phyloP scores from a whole-genome alignment of 2,113 vertebrate genomes.

The Rhegmatorhina hoffmannsi region DNA sequence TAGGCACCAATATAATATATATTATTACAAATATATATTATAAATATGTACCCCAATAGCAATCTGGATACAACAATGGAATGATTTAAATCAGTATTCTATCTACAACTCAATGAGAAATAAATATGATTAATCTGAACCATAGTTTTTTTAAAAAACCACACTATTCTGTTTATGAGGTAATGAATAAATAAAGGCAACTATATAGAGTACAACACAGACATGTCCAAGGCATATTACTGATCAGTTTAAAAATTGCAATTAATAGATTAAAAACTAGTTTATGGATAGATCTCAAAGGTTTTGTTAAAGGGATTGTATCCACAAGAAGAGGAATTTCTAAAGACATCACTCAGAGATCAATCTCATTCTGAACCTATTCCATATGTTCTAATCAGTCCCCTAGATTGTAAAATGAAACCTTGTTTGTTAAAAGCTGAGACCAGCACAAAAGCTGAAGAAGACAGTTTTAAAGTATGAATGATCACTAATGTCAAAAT shows the following conservation, averaged over 20 bases:
- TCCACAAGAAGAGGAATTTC: neutral
- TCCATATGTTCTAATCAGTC: neutral
- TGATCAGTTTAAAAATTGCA: neutral
- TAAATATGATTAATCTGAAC: neutral
- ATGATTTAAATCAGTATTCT: neutral
- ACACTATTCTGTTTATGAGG: neutral
- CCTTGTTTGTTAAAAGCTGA: neutral
- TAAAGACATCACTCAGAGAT: neutral
- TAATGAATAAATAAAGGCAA: neutral
- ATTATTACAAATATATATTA: neutral
- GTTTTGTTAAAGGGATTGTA: neutral
- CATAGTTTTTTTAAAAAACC: too few relatives aligned
- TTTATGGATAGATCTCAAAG: neutral
- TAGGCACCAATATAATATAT: neutral
- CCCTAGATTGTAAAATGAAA: neutral
- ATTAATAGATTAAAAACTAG: neutral
- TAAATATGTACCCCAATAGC: neutral
- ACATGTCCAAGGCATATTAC: neutral
- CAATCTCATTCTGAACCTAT: neutral
- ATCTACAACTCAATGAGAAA: neutral
- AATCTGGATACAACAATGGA: neutral
- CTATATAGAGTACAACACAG: neutral
- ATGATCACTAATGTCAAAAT: neutral
- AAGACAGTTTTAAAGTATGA: neutral
- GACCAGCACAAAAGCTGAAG: neutral